These are phyloP conservation scores for Bagarius yarrelli DNA, from an alignment of 2,113 vertebrate genomes.

Conservation along the genomic window DNA sequence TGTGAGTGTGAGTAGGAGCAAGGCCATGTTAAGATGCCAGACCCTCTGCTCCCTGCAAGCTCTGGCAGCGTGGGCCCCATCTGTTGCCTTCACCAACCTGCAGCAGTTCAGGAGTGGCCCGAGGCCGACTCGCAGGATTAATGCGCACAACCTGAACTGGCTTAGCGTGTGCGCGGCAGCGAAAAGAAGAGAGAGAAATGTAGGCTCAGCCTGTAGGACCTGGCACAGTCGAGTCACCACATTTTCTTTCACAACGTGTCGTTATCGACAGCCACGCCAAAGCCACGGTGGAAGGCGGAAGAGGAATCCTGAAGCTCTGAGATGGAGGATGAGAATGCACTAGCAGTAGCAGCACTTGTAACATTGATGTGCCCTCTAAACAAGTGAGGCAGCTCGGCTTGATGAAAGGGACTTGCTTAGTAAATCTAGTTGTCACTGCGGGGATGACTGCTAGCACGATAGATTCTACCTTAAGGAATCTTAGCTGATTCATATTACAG, in stretches of 20 bases:
- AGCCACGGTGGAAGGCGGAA: constrained; percentile 37
- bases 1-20: constrained; percentile 39
- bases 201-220: constrained; percentile 50
- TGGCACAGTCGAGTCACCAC: constrained; percentile 45
- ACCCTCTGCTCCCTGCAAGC: constrained; percentile 72
- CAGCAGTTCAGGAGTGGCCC: constrained; percentile 53
- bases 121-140: constrained; percentile 56
- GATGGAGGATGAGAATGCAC: constrained; percentile 22
- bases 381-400: neutral
- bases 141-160: constrained; percentile 55
- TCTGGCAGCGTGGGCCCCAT: constrained; percentile 73
- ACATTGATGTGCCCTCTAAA: constrained; percentile 44
- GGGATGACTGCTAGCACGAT: neutral
- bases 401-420: neutral
- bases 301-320: constrained; percentile 41
- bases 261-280: constrained; percentile 46
- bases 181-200: constrained; percentile 21
- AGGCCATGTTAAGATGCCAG: constrained; percentile 66
- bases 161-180: constrained; percentile 40
- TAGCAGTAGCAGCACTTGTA: constrained; percentile 29
- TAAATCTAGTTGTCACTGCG: constrained; percentile 7
- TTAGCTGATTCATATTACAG: neutral
- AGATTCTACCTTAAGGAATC: neutral
- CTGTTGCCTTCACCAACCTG: constrained; percentile 70
- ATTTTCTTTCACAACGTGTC: constrained; percentile 49